Evolutionary conservation across 2,113 vertebrate species (phyloP).

Genomic region (Nothoprocta perdicaria): DNA sequence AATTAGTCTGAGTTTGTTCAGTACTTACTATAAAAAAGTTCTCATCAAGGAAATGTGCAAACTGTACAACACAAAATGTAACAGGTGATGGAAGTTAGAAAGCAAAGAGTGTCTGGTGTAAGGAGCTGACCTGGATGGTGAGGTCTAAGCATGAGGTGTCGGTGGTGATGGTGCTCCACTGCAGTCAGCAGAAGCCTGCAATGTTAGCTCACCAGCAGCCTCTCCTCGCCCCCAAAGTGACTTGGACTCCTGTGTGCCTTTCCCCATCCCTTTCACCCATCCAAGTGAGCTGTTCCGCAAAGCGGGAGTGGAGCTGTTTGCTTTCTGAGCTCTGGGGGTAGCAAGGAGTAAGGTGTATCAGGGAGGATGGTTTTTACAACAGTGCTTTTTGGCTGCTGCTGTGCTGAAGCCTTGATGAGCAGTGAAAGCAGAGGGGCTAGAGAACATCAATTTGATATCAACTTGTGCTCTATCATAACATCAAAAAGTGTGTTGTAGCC

Average conservation of each 20-base stretch:
- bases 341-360: background rate
- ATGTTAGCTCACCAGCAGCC: background rate
- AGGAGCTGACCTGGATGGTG: background rate
- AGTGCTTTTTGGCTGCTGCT: background rate
- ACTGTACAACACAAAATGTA: background rate
- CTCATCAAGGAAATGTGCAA: background rate
- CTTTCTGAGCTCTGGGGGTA: background rate
- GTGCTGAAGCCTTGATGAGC: background rate
- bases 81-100: background rate
- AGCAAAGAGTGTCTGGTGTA: background rate
- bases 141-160: too few relatives aligned
- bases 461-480: too few relatives aligned
- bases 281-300: background rate
- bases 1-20: background rate
- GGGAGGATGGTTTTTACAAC: background rate
- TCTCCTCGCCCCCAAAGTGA: rapidly evolving
- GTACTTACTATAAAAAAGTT: background rate
- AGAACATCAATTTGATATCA: background rate
- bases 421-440: background rate
- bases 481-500: background rate
- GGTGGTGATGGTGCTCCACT: rapidly evolving
- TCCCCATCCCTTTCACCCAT: rapidly evolving
- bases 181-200: background rate
- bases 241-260: background rate
- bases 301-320: too few relatives aligned